Evolutionary conservation across 2,888 invertebrate genomes (phyloP).

Genomic region (Cantharis flavilabris): DNA sequence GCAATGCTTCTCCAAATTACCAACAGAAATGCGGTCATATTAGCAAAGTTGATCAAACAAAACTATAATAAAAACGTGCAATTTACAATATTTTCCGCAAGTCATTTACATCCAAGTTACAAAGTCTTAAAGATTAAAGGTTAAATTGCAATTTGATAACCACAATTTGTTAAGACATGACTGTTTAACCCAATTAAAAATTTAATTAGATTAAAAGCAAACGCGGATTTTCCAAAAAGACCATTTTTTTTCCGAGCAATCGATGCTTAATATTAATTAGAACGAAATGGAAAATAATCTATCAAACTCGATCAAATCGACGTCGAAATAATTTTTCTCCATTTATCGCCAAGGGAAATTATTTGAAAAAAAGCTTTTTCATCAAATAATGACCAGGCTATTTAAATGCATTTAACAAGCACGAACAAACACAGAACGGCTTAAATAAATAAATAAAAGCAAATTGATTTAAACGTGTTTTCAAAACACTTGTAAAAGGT

Average conservation of each 20-base stretch:
- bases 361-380: not conserved
- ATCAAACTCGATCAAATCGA: not conserved
- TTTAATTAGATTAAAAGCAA: not conserved
- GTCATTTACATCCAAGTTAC: not conserved
- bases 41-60: no score
- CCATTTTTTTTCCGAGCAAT: not conserved
- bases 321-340: not conserved
- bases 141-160: not conserved
- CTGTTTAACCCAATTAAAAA: not conserved
- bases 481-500: conserved; percentile 23
- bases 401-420: conserved; percentile 24
- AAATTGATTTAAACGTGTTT: conserved; percentile 24
- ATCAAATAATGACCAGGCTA: conserved; percentile 1
- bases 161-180: not conserved
- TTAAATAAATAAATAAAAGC: conserved; percentile 22
- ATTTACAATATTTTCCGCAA: not conserved
- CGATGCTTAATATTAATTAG: not conserved
- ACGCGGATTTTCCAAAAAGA: not conserved
- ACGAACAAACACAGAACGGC: conserved; percentile 17
- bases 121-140: not conserved
- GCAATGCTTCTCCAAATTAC: not conserved
- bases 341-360: not conserved
- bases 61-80: not conserved
- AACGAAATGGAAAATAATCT: not conserved
- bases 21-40: no score